Percentiles rank a stretch among this genome's conserved stretches.
Evolutionary conservation across 2,797 vertebrate genomes (phyloP).

Genomic region (Sebastes glaucus): DNA sequence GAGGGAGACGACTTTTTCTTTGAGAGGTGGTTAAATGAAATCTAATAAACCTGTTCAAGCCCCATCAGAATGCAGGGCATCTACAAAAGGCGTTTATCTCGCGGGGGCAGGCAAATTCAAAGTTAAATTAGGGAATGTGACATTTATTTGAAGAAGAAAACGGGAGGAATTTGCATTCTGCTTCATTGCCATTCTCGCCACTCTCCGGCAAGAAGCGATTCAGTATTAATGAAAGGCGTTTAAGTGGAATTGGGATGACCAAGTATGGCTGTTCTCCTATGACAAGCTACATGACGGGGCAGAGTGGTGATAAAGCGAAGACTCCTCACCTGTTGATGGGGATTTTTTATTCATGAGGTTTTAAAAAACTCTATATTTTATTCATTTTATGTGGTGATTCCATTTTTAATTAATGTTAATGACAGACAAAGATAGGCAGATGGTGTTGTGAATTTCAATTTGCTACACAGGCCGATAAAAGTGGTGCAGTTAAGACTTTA

Average conservation of each 20-base stretch:
- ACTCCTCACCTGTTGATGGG: constrained; percentile 32
- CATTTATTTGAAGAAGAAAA: constrained; percentile 46
- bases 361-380: constrained; percentile 12
- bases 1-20: constrained; percentile 33
- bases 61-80: constrained; percentile 44
- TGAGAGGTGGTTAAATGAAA: constrained; percentile 25
- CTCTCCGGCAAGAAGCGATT: constrained; percentile 24
- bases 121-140: constrained; percentile 47
- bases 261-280: not conserved
- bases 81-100: constrained; percentile 36
- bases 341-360: constrained; percentile 32
- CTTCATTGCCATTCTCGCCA: constrained; percentile 33
- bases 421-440: constrained; percentile 11
- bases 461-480: not conserved
- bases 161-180: constrained; percentile 21
- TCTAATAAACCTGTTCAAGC: constrained; percentile 36
- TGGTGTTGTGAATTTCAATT: constrained; percentile 21
- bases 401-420: constrained; percentile 44
- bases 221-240: constrained; percentile 31
- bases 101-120: constrained; percentile 19
- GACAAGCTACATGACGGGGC: not conserved
- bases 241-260: constrained; percentile 24
- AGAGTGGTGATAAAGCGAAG: not conserved
- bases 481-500: constrained; percentile 1
- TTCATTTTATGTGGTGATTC: constrained; percentile 13